A percentile compares a stretch with the other conserved stretches of the same genome.
phyloP scores from a whole-genome alignment of 1,140 invertebrate species.

The Nylanderia fulva region DNA sequence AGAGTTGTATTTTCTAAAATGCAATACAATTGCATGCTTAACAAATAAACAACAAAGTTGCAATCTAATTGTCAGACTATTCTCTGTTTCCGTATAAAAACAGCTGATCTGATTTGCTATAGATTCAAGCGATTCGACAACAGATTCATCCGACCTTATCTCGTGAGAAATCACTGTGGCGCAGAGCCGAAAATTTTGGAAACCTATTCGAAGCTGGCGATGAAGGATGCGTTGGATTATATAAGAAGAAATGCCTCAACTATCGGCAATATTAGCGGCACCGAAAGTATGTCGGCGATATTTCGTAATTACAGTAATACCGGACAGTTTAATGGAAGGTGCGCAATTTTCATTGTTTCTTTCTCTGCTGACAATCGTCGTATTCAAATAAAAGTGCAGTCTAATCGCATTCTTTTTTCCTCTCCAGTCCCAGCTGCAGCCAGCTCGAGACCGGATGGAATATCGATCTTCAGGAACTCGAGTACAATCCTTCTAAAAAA shows the following conservation, averaged over 20 bases:
- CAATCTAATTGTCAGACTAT: neutral
- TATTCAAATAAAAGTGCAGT: slow-evolving; percentile 26
- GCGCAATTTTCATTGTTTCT: slow-evolving; percentile 56
- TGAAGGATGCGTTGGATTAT: slow-evolving; percentile 96
- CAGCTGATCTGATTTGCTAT: slow-evolving; percentile 45
- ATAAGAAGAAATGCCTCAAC: slow-evolving; percentile 94
- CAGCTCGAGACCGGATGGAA: slow-evolving; percentile 94
- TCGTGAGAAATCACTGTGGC: slow-evolving; percentile 94
- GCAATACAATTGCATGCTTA: neutral
- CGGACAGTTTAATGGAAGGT: slow-evolving; percentile 94
- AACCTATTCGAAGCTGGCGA: slow-evolving; percentile 96
- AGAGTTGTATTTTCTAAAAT: neutral
- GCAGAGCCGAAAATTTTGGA: slow-evolving; percentile 97
- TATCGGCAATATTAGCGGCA: slow-evolving; percentile 92
- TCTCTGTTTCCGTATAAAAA: neutral
- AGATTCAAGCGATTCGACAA: slow-evolving; percentile 98
- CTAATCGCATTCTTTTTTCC: slow-evolving; percentile 46
- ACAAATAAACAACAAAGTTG: neutral
- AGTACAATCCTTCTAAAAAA: slow-evolving; percentile 96
- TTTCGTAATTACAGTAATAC: slow-evolving; percentile 93
- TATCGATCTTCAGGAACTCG: slow-evolving; percentile 96
- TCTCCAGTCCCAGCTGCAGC: slow-evolving; percentile 91
- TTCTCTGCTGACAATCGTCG: slow-evolving; percentile 1
- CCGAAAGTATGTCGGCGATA: slow-evolving; percentile 95
- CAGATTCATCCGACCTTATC: slow-evolving; percentile 95